These are phyloP conservation scores for Coluber constrictor DNA, from an alignment of 2,797 vertebrate genomes.

Conservation along the genomic window DNA sequence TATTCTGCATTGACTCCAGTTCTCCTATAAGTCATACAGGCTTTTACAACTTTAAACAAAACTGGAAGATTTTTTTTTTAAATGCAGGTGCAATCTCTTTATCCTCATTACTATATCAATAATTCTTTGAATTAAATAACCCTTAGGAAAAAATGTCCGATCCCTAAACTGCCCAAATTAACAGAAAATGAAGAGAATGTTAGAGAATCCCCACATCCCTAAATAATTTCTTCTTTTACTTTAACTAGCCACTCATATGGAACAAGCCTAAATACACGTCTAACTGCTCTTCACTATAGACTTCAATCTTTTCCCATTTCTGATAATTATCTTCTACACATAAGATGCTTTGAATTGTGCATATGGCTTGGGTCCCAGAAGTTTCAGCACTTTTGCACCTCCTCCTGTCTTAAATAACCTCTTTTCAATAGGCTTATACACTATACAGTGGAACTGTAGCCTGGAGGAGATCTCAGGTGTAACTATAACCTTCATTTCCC, in stretches of 20 bases:
- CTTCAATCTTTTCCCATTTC: not conserved
- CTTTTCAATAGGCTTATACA: not conserved
- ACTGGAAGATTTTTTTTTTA: not conserved
- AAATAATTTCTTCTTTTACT: not conserved
- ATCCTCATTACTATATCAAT: not conserved
- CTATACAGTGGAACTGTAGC: not conserved
- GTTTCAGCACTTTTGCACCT: not conserved
- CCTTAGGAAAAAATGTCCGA: not conserved
- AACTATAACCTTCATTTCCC: slow-evolving; percentile 20
- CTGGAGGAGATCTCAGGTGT: not conserved
- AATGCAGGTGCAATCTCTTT: not conserved
- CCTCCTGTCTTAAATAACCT: not conserved
- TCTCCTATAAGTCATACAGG: not conserved
- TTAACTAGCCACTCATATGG: not conserved
- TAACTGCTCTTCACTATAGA: not conserved
- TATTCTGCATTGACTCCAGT: not conserved
- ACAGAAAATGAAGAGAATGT: not conserved
- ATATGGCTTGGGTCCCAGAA: not conserved
- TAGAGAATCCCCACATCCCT: not conserved
- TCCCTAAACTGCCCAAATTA: not conserved
- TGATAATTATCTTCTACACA: not conserved
- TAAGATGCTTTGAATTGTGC: not conserved
- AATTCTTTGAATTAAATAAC: not conserved
- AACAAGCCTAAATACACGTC: not conserved
- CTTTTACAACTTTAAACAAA: not conserved